Percentiles rank a stretch among this genome's conserved stretches.
Evolutionary conservation across 2,113 vertebrate species (phyloP).

Genomic region (Peucedramus taeniatus): DNA sequence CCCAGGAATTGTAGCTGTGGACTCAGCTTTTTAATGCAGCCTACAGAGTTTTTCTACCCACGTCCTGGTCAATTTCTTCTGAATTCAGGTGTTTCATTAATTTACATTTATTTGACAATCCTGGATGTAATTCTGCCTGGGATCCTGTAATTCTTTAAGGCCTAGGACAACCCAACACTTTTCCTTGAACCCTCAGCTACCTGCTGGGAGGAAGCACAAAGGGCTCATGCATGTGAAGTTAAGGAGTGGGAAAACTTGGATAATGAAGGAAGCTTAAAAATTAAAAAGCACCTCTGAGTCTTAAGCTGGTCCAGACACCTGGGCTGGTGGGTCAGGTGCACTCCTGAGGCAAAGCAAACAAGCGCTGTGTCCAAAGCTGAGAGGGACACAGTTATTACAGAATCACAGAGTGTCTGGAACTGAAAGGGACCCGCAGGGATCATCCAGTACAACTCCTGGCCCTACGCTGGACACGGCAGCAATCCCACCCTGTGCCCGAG

Average conservation of each 20-base stretch:
- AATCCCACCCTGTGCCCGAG: not conserved
- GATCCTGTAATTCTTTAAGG: not conserved
- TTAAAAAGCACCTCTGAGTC: not conserved
- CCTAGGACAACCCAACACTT: not conserved
- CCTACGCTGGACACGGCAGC: not conserved
- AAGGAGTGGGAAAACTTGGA: not conserved
- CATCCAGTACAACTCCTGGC: not conserved
- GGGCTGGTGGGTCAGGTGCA: not conserved
- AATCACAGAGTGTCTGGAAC: not conserved
- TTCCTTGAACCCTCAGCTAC: not conserved
- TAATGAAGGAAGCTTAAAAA: not conserved
- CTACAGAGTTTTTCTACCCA: not conserved
- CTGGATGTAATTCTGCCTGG: not conserved
- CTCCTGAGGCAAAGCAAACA: not conserved
- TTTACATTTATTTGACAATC: not conserved
- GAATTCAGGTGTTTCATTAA: not conserved
- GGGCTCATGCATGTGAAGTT: rapidly evolving
- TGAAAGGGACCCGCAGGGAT: not conserved
- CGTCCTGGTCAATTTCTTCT: not conserved
- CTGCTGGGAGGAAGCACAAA: not conserved
- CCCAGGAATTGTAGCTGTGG: not conserved
- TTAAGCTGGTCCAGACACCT: not conserved
- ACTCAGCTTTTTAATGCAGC: not conserved
- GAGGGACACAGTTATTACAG: not conserved
- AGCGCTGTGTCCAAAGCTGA: not conserved